Evolutionary conservation across 1,140 invertebrate genomes (phyloP).

Genomic region (Lepidostoma basale): DNA sequence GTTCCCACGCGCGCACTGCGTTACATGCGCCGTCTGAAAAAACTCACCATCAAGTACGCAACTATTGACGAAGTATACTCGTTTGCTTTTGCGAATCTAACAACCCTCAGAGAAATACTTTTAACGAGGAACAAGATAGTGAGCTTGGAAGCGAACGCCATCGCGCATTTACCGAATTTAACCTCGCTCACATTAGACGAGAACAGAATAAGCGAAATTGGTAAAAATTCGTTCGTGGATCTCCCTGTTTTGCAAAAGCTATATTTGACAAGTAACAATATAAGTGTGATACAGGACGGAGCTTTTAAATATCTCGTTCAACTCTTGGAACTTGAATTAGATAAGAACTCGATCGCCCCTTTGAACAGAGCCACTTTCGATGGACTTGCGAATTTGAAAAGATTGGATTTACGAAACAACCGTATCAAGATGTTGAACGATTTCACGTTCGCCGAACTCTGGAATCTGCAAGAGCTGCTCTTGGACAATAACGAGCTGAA

Average conservation of each 20-base stretch:
- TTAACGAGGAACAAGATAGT: slow-evolving; percentile 72
- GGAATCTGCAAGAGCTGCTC: slow-evolving; percentile 71
- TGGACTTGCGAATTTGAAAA: slow-evolving; percentile 70
- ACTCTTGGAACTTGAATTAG: slow-evolving; percentile 71
- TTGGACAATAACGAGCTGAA: slow-evolving; percentile 72
- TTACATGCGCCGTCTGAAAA: slow-evolving; percentile 68
- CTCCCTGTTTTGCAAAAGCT: slow-evolving; percentile 71
- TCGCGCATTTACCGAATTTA: slow-evolving; percentile 70
- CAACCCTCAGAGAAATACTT: slow-evolving; percentile 69
- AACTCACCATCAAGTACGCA: slow-evolving; percentile 72
- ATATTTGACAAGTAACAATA: slow-evolving; percentile 74
- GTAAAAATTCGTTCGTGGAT: slow-evolving; percentile 73
- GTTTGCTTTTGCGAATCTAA: slow-evolving; percentile 73
- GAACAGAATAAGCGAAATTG: slow-evolving; percentile 73
- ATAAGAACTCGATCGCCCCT: slow-evolving; percentile 71
- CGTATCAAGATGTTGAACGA: slow-evolving; percentile 72
- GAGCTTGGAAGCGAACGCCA: slow-evolving; percentile 66
- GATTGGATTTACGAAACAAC: slow-evolving; percentile 72
- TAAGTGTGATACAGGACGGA: slow-evolving; percentile 72
- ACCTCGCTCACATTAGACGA: slow-evolving; percentile 70
- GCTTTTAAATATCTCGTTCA: slow-evolving; percentile 71
- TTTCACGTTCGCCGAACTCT: slow-evolving; percentile 75
- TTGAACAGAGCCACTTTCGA: slow-evolving; percentile 73
- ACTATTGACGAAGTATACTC: slow-evolving; percentile 69
- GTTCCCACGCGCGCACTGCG: slow-evolving; percentile 71